A percentile compares a stretch with the other conserved stretches of the same genome.
These are phyloP conservation scores for Dione vanillae DNA, from an alignment of 2,888 invertebrate species.

Conservation along the genomic window DNA sequence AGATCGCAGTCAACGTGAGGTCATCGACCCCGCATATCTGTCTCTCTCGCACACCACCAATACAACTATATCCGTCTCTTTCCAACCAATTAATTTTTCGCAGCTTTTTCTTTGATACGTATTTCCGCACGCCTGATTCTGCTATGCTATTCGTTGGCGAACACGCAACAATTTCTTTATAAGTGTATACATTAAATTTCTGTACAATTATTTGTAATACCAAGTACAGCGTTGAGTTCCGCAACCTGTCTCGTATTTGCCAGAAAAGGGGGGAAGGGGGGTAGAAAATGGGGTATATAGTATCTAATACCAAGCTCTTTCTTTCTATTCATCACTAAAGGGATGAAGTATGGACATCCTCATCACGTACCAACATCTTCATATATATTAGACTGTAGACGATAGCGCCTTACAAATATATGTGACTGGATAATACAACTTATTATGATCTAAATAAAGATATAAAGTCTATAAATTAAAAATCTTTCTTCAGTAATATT, in stretches of 20 bases:
- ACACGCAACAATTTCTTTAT: conserved; percentile 46
- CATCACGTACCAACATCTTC: too few species aligned
- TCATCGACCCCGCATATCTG: conserved; percentile 56
- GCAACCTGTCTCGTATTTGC: background rate
- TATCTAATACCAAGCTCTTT: background rate
- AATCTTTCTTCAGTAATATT: too few species aligned
- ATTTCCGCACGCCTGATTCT: conserved; percentile 55
- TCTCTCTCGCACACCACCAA: conserved; percentile 51
- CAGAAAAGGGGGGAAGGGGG: background rate
- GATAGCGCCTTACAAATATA: too few species aligned
- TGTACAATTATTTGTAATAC: background rate
- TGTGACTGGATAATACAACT: too few species aligned
- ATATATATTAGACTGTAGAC: too few species aligned
- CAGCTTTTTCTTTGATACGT: conserved; percentile 55
- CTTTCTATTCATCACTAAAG: too few species aligned
- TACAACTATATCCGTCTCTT: conserved; percentile 54
- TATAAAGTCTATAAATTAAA: too few species aligned
- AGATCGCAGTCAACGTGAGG: conserved; percentile 53
- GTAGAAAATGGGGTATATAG: background rate
- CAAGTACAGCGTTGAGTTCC: conserved; percentile 10
- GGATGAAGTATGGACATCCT: too few species aligned
- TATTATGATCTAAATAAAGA: too few species aligned
- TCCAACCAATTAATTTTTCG: conserved; percentile 56
- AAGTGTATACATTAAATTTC: conserved; percentile 30
- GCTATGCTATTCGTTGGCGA: conserved; percentile 55